Conservation (phyloP, 2,113 vertebrate species). For the Phainopepla nitens region DNA sequence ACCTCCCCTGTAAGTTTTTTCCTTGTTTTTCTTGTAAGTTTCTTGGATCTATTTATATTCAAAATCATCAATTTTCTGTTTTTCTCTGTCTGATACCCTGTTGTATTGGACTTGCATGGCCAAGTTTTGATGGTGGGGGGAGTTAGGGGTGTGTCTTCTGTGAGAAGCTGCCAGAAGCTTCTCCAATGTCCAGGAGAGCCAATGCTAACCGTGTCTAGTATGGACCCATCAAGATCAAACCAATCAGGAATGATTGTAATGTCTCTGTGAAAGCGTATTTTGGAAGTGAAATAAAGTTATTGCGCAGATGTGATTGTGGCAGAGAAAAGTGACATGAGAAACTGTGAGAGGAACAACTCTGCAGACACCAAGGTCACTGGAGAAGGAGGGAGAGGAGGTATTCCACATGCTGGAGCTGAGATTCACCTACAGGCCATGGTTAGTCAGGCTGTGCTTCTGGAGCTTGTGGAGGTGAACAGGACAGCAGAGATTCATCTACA, state of each 20-base stretch:
- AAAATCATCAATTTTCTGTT: background rate
- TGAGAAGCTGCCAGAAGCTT: background rate
- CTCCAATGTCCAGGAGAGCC: background rate
- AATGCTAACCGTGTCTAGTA: rapidly evolving
- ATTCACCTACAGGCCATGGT: background rate
- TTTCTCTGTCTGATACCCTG: background rate
- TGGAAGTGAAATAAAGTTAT: background rate
- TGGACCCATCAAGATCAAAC: background rate
- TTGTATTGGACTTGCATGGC: background rate
- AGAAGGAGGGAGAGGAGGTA: background rate
- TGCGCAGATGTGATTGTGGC: rapidly evolving
- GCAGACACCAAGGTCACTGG: background rate
- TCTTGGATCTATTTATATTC: background rate
- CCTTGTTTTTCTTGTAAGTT: background rate
- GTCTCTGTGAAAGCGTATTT: background rate
- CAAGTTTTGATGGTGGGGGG: background rate
- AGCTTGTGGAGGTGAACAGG: rapidly evolving
- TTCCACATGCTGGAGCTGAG: background rate
- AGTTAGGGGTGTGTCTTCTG: background rate
- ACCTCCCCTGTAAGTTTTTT: background rate
- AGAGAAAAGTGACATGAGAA: background rate
- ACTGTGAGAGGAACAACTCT: background rate
- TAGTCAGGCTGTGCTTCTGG: background rate
- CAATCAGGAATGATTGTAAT: background rate
- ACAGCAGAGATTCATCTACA: background rate